A percentile compares a stretch with the other conserved stretches of the same genome.
phyloP scores from a whole-genome alignment of 2,113 vertebrate species.

The Lontra canadensis region DNA sequence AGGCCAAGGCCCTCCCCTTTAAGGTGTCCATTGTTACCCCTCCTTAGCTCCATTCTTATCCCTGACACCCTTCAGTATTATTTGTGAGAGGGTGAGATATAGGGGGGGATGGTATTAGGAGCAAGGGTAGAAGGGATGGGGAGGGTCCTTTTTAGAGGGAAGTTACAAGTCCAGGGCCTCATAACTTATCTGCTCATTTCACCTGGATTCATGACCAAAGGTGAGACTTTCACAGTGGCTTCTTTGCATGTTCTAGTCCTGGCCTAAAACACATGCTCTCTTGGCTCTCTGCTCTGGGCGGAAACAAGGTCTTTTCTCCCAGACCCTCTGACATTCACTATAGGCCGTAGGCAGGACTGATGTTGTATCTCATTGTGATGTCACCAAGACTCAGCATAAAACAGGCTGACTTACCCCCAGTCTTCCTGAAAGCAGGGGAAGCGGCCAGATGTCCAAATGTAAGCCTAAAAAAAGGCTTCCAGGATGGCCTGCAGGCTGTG shows the following conservation, averaged over 20 bases:
- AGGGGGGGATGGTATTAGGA: background rate
- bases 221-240: background rate
- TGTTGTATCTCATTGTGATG: slow-evolving; percentile 26
- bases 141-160: background rate
- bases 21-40: background rate
- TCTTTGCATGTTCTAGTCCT: background rate
- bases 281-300: background rate
- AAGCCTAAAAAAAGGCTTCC: background rate
- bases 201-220: background rate
- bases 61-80: background rate
- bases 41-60: background rate
- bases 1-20: background rate
- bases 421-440: slow-evolving; percentile 4
- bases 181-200: slow-evolving; percentile 27
- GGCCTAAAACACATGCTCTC: background rate
- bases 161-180: background rate
- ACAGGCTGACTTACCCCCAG: background rate
- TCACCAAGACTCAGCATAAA: background rate
- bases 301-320: background rate
- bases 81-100: background rate
- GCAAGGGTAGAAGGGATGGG: background rate
- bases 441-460: background rate
- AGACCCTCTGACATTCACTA: background rate
- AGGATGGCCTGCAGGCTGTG: background rate
- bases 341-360: background rate